Conservation (phyloP, 1,140 invertebrate species). For the Calliphora vicina region DNA sequence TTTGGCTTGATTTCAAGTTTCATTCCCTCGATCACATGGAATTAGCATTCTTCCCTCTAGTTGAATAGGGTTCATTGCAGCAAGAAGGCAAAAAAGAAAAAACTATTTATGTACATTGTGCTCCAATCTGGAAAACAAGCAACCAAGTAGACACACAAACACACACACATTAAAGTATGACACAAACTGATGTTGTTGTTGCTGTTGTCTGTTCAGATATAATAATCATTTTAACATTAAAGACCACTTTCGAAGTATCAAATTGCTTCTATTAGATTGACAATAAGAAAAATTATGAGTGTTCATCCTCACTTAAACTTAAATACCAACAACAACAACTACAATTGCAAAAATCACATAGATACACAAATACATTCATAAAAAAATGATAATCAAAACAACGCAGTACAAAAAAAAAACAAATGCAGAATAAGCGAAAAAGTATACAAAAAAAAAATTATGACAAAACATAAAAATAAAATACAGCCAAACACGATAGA, state of each 20-base stretch:
- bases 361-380: neutral
- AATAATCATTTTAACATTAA: constrained; percentile 14
- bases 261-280: constrained; percentile 13
- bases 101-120: neutral
- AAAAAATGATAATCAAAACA: constrained; percentile 3
- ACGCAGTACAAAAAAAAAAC: neutral
- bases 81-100: neutral
- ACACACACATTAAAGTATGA: neutral
- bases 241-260: constrained; percentile 4
- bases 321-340: neutral
- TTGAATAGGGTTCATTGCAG: neutral
- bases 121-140: neutral
- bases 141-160: neutral
- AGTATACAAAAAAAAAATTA: constrained; percentile 15
- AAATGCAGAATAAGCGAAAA: too few species aligned
- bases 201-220: neutral
- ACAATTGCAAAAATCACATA: neutral
- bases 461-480: constrained; percentile 27
- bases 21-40: too few species aligned
- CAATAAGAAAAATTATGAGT: constrained; percentile 14
- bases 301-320: constrained; percentile 5
- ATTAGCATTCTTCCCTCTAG: neutral
- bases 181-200: neutral
- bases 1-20: too few species aligned
- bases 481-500: neutral